These are phyloP conservation scores for Piprites chloris DNA, from an alignment of 2,113 vertebrate species.

Conservation along the genomic window DNA sequence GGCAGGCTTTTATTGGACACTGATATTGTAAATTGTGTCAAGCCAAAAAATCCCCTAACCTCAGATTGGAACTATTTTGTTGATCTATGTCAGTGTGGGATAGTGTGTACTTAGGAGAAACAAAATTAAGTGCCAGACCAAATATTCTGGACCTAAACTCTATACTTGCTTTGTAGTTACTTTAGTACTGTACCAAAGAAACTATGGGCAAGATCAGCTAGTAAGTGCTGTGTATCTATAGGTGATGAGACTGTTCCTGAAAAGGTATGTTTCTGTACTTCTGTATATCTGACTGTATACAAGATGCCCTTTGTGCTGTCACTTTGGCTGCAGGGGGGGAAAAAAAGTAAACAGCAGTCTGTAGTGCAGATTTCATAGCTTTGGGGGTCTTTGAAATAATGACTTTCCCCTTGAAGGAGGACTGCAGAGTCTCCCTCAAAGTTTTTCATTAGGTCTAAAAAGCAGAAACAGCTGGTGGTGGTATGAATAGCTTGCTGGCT, in stretches of 20 bases:
- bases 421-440: constrained; percentile 33
- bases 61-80: constrained; percentile 7
- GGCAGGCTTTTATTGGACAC: background rate
- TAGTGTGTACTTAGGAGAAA: background rate
- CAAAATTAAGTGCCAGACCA: background rate
- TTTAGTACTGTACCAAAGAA: background rate
- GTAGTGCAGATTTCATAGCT: background rate
- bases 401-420: background rate
- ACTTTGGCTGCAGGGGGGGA: background rate
- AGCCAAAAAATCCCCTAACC: background rate
- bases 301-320: background rate
- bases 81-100: background rate
- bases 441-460: constrained; percentile 62
- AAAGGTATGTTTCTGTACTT: background rate
- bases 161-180: background rate
- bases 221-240: background rate
- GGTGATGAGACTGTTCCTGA: background rate
- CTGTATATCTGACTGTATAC: background rate
- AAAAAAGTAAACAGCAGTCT: background rate
- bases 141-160: background rate
- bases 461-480: constrained; percentile 66
- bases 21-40: constrained; percentile 6
- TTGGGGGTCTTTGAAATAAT: background rate
- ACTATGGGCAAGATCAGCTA: background rate
- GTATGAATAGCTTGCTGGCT: constrained; percentile 68